These are phyloP conservation scores for Drosophila tropicalis DNA, from an alignment of 1,140 invertebrate species.

Conservation along the genomic window DNA sequence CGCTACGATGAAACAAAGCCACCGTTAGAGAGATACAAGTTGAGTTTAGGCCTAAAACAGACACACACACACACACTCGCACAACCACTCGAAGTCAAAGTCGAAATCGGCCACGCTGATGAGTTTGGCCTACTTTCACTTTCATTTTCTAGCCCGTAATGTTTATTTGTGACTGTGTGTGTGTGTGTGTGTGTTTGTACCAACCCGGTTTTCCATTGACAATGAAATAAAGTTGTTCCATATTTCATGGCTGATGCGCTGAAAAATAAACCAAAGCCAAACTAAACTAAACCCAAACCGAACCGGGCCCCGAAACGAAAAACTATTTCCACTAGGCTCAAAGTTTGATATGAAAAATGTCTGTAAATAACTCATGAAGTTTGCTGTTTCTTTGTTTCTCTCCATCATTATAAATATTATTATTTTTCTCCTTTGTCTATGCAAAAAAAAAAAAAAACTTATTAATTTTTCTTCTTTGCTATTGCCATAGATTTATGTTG, in stretches of 20 bases:
- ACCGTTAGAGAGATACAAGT: constrained; percentile 21
- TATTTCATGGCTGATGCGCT: constrained; percentile 66
- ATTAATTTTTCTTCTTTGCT: constrained; percentile 35
- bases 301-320: constrained; percentile 22
- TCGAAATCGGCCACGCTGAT: constrained; percentile 63
- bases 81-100: constrained; percentile 29
- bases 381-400: background rate
- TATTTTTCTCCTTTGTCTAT: constrained; percentile 41
- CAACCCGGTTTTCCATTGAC: constrained; percentile 71
- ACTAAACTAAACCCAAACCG: background rate
- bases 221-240: constrained; percentile 78
- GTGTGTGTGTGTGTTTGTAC: constrained; percentile 8
- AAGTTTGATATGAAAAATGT: constrained; percentile 41
- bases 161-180: constrained; percentile 41
- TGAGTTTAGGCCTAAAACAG: constrained; percentile 45
- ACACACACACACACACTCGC: constrained; percentile 25
- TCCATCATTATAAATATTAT: background rate
- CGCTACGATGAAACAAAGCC: constrained; percentile 26
- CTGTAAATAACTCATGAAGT: constrained; percentile 55
- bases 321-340: constrained; percentile 40
- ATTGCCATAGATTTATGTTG: background rate
- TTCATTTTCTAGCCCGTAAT: constrained; percentile 66
- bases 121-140: constrained; percentile 80
- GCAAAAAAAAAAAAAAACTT: constrained; percentile 35
- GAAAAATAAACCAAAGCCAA: constrained; percentile 1